Percentiles rank a stretch among this genome's conserved stretches.
These are phyloP conservation scores for Hyperoplus immaculatus DNA, from an alignment of 2,797 vertebrate genomes.

Conservation along the genomic window DNA sequence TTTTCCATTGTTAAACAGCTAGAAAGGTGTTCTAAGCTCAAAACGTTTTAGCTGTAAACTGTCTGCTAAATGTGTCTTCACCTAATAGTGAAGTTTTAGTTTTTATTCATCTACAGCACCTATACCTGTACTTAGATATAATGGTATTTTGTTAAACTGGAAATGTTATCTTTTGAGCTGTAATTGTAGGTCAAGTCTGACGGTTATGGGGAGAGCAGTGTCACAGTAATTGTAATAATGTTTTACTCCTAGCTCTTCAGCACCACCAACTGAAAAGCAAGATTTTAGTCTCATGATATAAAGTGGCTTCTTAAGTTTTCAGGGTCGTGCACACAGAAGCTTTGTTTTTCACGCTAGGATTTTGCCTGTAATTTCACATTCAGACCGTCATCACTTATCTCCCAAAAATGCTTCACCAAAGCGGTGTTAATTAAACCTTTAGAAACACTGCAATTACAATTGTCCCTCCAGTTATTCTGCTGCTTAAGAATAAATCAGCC, in stretches of 20 bases:
- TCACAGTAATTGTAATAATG: background rate
- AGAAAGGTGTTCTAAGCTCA: background rate
- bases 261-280: conserved; percentile 1
- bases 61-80: background rate
- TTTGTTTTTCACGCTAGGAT: conserved; percentile 24
- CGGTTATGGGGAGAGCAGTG: background rate
- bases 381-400: conserved; percentile 46
- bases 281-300: background rate
- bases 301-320: background rate
- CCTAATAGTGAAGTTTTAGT: background rate
- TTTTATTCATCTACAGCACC: background rate
- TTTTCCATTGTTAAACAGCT: background rate
- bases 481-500: conserved; percentile 38
- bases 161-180: conserved; percentile 9
- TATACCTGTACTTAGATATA: background rate
- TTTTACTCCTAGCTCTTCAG: background rate
- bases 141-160: background rate
- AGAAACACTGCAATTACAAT: conserved; percentile 48
- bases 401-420: conserved; percentile 42
- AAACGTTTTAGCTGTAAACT: background rate
- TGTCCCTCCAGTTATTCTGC: conserved; percentile 52
- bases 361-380: conserved; percentile 52
- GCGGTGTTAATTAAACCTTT: conserved; percentile 65
- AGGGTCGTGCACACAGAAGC: background rate
- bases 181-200: background rate